Conservation (phyloP, 2,113 vertebrate genomes). For the Phoenicopterus ruber region DNA sequence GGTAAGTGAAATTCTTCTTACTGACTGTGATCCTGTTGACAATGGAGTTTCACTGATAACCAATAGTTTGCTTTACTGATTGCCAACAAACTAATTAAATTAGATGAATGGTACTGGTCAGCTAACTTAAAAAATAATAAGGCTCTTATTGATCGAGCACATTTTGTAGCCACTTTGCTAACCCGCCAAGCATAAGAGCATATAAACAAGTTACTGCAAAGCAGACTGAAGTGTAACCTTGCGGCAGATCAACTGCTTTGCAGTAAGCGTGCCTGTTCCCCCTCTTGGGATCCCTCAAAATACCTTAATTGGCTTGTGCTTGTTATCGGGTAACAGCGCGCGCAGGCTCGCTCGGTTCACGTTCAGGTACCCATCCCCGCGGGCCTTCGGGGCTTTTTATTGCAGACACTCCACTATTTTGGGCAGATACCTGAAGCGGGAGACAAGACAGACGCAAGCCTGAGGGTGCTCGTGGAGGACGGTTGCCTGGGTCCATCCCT, state of each 20-base stretch:
- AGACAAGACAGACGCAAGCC: not conserved
- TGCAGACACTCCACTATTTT: not conserved
- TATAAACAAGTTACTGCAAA: not conserved
- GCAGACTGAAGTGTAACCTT: not conserved
- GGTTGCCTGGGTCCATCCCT: not conserved
- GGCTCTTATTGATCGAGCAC: not conserved
- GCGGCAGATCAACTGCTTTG: not conserved
- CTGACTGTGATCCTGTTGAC: not conserved
- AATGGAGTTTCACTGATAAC: not conserved
- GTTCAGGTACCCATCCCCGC: not conserved
- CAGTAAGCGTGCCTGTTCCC: not conserved
- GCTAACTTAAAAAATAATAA: not conserved
- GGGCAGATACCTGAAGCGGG: not conserved
- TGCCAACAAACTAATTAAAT: not conserved
- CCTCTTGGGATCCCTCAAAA: not conserved
- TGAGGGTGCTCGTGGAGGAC: no score
- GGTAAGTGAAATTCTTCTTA: not conserved
- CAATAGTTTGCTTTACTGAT: not conserved
- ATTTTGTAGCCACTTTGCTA: not conserved
- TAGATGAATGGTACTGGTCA: not conserved
- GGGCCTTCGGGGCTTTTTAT: not conserved
- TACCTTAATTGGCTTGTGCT: not conserved
- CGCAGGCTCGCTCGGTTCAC: fast-evolving
- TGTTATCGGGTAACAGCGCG: not conserved
- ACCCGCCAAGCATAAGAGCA: not conserved